A percentile compares a stretch with the other conserved stretches of the same genome.
Evolutionary conservation across 2,888 invertebrate species (phyloP).

Genomic region (Patella pellucida): DNA sequence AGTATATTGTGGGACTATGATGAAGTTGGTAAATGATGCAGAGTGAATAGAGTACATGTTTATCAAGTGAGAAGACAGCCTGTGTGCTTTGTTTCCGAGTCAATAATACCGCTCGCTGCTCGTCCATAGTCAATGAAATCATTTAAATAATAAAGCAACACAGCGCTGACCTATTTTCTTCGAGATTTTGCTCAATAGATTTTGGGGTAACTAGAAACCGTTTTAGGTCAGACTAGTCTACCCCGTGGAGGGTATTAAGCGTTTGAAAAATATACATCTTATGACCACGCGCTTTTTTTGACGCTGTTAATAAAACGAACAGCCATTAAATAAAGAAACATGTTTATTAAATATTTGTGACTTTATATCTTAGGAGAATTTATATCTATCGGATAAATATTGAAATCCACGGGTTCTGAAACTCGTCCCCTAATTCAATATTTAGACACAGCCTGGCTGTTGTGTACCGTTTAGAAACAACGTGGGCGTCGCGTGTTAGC

Average conservation of each 20-base stretch:
- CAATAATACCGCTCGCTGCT: slow-evolving; percentile 19
- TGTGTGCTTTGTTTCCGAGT: slow-evolving; percentile 23
- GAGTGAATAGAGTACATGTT: slow-evolving; percentile 16
- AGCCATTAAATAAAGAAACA: too few relatives aligned
- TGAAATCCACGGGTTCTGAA: too few relatives aligned
- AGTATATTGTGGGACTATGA: neutral
- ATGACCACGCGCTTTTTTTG: neutral
- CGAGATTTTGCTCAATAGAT: slow-evolving; percentile 63
- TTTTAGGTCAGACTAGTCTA: slow-evolving; percentile 37
- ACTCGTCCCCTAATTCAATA: neutral
- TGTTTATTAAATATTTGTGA: too few relatives aligned
- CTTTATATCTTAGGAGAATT: too few relatives aligned
- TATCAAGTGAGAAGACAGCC: slow-evolving; percentile 24
- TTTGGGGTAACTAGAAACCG: slow-evolving; percentile 62
- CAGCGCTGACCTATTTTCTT: slow-evolving; percentile 62
- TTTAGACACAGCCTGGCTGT: slow-evolving; percentile 40
- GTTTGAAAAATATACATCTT: slow-evolving; percentile 5
- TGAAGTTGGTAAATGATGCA: slow-evolving; percentile 1
- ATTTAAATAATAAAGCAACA: slow-evolving; percentile 55
- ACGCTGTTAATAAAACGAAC: neutral
- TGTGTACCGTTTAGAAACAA: slow-evolving; percentile 41
- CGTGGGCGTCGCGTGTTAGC: slow-evolving; percentile 30
- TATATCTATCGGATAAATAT: too few relatives aligned
- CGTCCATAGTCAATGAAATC: slow-evolving; percentile 27
- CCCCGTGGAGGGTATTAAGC: slow-evolving; percentile 14